A percentile compares a stretch with the other conserved stretches of the same genome.
These are phyloP conservation scores for Thecocarcelia acutangulata DNA, from an alignment of 2,888 invertebrate species.

Conservation along the genomic window DNA sequence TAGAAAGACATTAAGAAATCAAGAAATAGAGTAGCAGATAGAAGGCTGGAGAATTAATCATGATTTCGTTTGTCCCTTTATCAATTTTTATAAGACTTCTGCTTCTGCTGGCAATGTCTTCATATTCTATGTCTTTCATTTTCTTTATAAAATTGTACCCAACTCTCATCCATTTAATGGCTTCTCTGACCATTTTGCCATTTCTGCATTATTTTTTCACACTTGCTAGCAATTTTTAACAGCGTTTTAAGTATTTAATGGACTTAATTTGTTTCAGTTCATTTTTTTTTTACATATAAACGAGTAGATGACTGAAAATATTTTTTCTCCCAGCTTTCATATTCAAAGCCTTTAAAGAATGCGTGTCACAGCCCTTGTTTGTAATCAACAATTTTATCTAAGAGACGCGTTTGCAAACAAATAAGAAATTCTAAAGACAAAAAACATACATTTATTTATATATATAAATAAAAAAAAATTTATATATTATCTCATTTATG, in stretches of 20 bases:
- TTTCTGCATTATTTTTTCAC: neutral
- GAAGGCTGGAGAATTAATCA: too few species aligned
- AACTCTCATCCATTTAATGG: too few species aligned
- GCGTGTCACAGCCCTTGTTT: conserved; percentile 73
- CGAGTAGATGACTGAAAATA: neutral
- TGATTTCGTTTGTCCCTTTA: too few species aligned
- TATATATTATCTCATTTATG: conserved; percentile 58
- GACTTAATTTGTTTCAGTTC: conserved; percentile 49
- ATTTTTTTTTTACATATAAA: conserved; percentile 27
- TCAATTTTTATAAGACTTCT: too few species aligned
- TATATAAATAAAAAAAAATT: conserved; percentile 32
- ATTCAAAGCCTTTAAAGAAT: conserved; percentile 68
- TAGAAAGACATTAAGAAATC: too few species aligned
- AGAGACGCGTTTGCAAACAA: conserved; percentile 35
- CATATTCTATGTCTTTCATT: too few species aligned
- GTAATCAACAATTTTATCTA: conserved; percentile 48
- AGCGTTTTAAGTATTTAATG: conserved; percentile 47
- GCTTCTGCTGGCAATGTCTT: too few species aligned
- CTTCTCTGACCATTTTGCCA: neutral
- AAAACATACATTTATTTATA: conserved; percentile 45
- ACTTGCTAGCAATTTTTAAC: conserved; percentile 8
- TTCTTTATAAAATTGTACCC: too few species aligned
- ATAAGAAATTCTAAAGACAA: conserved; percentile 15
- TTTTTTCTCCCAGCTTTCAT: conserved; percentile 6
- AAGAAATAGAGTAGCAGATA: too few species aligned